phyloP scores from a whole-genome alignment of 2,888 invertebrate genomes.

The Drosophila conformis region DNA sequence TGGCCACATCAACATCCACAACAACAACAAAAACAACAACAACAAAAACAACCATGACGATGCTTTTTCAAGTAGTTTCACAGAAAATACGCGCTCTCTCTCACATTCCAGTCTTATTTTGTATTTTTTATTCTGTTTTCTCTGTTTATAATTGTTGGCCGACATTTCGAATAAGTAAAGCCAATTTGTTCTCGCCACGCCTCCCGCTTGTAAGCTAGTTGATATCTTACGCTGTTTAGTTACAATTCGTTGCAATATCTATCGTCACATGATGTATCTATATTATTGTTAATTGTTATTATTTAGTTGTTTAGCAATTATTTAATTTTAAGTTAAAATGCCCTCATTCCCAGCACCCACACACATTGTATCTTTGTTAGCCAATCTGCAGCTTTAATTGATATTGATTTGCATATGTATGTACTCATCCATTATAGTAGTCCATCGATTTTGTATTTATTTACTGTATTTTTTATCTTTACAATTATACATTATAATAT shows the following conservation, averaged over 20 bases:
- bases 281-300: constrained; percentile 71
- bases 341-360: constrained; percentile 9
- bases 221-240: constrained; percentile 40
- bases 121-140: constrained; percentile 24
- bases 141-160: constrained; percentile 19
- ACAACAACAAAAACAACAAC: constrained; percentile 29
- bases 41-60: constrained; percentile 51
- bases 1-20: not conserved
- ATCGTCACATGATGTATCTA: constrained; percentile 43
- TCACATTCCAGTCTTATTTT: constrained; percentile 43
- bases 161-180: constrained; percentile 63
- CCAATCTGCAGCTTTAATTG: constrained; percentile 60
- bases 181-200: constrained; percentile 59
- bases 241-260: constrained; percentile 71
- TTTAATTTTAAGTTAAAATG: constrained; percentile 58
- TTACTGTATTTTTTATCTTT: constrained; percentile 40
- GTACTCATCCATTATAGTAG: constrained; percentile 25
- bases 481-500: constrained; percentile 29
- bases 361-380: constrained; percentile 52
- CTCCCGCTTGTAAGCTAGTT: constrained; percentile 19
- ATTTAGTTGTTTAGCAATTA: constrained; percentile 68
- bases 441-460: constrained; percentile 54
- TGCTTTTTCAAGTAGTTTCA: constrained; percentile 42
- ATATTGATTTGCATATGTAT: constrained; percentile 56
- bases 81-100: constrained; percentile 34